Percentiles rank a stretch among this genome's conserved stretches.
Conservation (phyloP, 2,797 vertebrate genomes). For the Silurus aristotelis region DNA sequence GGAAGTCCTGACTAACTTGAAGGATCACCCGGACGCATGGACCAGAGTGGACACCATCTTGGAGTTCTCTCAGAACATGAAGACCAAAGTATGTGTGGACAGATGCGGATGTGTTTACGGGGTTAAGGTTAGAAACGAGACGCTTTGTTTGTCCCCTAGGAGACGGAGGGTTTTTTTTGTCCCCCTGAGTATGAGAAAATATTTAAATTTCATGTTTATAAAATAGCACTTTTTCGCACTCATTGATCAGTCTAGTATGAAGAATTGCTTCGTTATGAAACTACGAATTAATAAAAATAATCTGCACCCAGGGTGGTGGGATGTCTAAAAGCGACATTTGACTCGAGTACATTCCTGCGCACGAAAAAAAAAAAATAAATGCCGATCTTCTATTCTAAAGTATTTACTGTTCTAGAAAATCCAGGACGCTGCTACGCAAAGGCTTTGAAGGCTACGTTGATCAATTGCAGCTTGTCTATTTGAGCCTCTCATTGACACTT, state of each 20-base stretch:
- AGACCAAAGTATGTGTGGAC: conserved; percentile 86
- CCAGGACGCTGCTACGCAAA: too few species aligned
- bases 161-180: too few species aligned
- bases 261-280: too few species aligned
- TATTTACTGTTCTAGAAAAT: background rate
- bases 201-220: background rate
- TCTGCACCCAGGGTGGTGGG: background rate
- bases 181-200: too few species aligned
- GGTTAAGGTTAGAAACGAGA: background rate
- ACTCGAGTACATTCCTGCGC: background rate
- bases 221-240: too few species aligned
- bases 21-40: conserved; percentile 97
- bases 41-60: conserved; percentile 97
- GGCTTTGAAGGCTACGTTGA: background rate
- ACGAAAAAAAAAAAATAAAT: too few species aligned
- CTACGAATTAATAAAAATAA: too few species aligned
- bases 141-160: too few species aligned
- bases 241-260: too few species aligned
- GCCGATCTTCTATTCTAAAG: background rate
- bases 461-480: too few species aligned
- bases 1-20: conserved; percentile 95
- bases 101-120: background rate
- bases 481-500: background rate
- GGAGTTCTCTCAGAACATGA: conserved; percentile 99
- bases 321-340: background rate